Evolutionary conservation across 1,140 invertebrate species (phyloP).

Genomic region (Lepidurus packardi): DNA sequence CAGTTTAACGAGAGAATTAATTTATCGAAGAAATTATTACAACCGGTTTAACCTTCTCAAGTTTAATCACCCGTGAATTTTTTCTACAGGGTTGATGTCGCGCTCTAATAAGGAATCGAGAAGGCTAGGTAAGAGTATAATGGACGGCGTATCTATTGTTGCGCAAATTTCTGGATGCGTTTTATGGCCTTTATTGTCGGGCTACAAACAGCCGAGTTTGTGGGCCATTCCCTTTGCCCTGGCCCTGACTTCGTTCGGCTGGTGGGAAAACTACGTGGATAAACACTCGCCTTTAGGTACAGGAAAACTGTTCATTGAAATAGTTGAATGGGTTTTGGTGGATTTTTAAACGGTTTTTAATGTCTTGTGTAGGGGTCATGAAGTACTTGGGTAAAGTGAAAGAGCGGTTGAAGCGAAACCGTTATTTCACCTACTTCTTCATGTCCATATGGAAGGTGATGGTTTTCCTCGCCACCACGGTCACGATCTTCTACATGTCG

Average conservation of each 20-base stretch:
- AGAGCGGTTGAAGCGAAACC: constrained; percentile 66
- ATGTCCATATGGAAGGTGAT: constrained; percentile 83
- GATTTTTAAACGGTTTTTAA: no score
- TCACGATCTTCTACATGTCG: constrained; percentile 66
- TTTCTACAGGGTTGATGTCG: constrained; percentile 59
- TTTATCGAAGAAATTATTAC: neutral
- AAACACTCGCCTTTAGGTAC: constrained; percentile 67
- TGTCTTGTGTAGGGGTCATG: constrained; percentile 58
- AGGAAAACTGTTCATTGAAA: constrained; percentile 27
- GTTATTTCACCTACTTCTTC: constrained; percentile 84
- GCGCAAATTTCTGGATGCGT: constrained; percentile 83
- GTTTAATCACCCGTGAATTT: constrained; percentile 43
- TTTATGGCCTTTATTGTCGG: constrained; percentile 69
- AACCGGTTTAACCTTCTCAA: neutral
- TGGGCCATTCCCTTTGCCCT: constrained; percentile 80
- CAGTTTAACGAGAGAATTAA: neutral
- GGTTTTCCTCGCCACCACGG: constrained; percentile 64
- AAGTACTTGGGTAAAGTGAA: constrained; percentile 72
- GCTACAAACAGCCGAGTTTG: constrained; percentile 53
- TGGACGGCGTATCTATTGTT: constrained; percentile 72
- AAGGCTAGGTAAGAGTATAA: constrained; percentile 67
- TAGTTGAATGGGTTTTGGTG: no score
- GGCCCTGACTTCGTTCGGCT: constrained; percentile 79
- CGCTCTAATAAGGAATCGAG: constrained; percentile 72
- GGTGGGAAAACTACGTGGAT: constrained; percentile 96